phyloP scores from a whole-genome alignment of 2,888 invertebrate genomes.

The Chymomyza fuscimana region DNA sequence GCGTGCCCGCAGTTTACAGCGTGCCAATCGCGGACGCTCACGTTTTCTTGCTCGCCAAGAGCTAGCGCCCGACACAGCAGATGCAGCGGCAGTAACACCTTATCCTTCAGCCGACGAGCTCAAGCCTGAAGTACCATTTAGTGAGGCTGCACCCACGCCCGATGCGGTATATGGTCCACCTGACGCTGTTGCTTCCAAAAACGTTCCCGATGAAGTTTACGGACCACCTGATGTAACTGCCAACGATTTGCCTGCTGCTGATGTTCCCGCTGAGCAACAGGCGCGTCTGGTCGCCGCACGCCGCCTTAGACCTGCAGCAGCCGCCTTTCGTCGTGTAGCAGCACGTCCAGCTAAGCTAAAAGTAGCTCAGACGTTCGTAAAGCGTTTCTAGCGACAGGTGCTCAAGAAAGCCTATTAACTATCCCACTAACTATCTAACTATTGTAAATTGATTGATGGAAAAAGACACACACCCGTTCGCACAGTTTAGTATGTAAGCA shows the following conservation, averaged over 20 bases:
- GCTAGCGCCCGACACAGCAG: conserved; percentile 43
- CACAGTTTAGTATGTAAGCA: conserved; percentile 7
- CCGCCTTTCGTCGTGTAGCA: conserved; percentile 46
- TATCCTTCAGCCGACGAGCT: conserved; percentile 75
- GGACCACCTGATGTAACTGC: conserved; percentile 65
- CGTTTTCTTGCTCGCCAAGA: conserved; percentile 71
- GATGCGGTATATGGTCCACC: conserved; percentile 75
- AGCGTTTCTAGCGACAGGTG: conserved; percentile 40
- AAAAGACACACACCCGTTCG: conserved; percentile 16
- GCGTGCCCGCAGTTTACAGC: conserved; percentile 54
- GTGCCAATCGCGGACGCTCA: conserved; percentile 57
- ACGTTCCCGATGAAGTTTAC: conserved; percentile 68
- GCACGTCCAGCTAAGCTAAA: conserved; percentile 61
- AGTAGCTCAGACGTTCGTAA: conserved; percentile 34
- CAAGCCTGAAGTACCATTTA: conserved; percentile 74
- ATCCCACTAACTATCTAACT: too few relatives aligned
- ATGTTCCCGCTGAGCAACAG: conserved; percentile 60
- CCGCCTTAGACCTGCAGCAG: conserved; percentile 45
- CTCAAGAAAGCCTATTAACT: conserved; percentile 32
- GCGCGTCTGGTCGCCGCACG: conserved; percentile 66
- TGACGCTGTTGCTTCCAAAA: conserved; percentile 49
- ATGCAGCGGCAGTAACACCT: conserved; percentile 68
- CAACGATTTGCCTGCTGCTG: conserved; percentile 59
- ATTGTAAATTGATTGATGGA: background rate
- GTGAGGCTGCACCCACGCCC: conserved; percentile 66